Evolutionary conservation across 2,888 invertebrate species (phyloP), one percentile per base, ranked within the genome.

Genomic region (Andrena bucephala): DNA sequence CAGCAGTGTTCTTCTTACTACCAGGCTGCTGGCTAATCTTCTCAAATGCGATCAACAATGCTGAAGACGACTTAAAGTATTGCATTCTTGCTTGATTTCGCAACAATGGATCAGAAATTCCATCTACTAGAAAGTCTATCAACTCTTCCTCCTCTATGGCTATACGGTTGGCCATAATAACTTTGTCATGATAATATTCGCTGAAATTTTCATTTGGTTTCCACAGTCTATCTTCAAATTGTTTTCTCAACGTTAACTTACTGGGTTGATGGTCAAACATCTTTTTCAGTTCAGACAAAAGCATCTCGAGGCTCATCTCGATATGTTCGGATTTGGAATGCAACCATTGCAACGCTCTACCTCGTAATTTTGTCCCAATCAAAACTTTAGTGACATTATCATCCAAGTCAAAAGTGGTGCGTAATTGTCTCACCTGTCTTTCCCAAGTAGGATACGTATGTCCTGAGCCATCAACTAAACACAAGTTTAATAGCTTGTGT

Each of bases 151-250:
- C 62, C 2, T 27, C 62, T 27, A 68, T 33, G 2, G 16, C 3
- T 33, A 76, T 4, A 13, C n/a, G 42, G 24, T 70, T 76, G 13
- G 63, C 63, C n/a, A 76, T 7, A 8, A 63, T 42, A 29, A 54
- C 33, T n/a, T 70, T 63, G 1, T 76, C 76, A 8, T 70, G 29
- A 42, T 69, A 63, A 36, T 76, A 70, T 2, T 63, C 69, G 13
- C 54, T 69, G 31, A 42, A 76, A 0, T 7, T 24, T 20, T 76
- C 69, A 7, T 10, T 27, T 7, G 20, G 2, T 24, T 31, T 33
- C 76, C 69, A 76, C 16, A 6, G n/a, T 13, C 69, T 16, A 2
- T 62, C 69, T 8, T 76, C 76, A 5, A 76, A 69, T 69, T 60
- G 69, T 36, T 24, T 50, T 6, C 69, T 60, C 10, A 76, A 31